These are phyloP conservation scores for Sicus ferrugineus DNA, from an alignment of 2,888 invertebrate species.

Conservation along the genomic window DNA sequence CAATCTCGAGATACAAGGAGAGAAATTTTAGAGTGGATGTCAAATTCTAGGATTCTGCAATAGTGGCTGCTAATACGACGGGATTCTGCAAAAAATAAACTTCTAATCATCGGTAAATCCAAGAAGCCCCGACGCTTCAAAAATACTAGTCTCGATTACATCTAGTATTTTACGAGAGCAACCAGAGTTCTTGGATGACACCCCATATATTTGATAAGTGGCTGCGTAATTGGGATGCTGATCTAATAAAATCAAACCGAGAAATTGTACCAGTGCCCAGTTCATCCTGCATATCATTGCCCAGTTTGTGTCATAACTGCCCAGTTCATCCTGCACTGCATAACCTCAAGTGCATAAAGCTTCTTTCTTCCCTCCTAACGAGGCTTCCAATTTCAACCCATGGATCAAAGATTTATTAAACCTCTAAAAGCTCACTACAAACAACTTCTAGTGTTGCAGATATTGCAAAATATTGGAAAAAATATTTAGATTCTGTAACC, in stretches of 20 bases:
- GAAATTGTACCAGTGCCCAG: not conserved
- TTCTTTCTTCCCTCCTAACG: not conserved
- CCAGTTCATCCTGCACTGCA: too few relatives aligned
- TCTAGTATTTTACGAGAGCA: not conserved
- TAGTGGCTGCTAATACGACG: not conserved
- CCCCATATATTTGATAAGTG: not conserved
- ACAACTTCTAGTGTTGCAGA: not conserved
- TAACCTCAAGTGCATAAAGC: not conserved
- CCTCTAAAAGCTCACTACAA: too few relatives aligned
- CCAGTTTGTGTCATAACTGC: too few relatives aligned
- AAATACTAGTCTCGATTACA: not conserved
- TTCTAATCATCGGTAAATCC: not conserved
- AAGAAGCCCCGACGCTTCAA: not conserved
- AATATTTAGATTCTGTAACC: not conserved
- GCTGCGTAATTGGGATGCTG: not conserved
- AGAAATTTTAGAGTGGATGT: not conserved
- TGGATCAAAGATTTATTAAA: too few relatives aligned
- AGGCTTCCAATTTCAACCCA: too few relatives aligned
- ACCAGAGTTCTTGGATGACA: not conserved
- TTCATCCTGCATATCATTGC: not conserved
- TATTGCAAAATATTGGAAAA: not conserved
- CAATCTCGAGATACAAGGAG: not conserved
- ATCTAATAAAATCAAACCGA: not conserved
- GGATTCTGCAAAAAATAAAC: not conserved
- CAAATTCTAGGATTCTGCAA: not conserved